These are phyloP conservation scores for Capromys pilorides DNA, from an alignment of 2,797 vertebrate species.

Conservation along the genomic window DNA sequence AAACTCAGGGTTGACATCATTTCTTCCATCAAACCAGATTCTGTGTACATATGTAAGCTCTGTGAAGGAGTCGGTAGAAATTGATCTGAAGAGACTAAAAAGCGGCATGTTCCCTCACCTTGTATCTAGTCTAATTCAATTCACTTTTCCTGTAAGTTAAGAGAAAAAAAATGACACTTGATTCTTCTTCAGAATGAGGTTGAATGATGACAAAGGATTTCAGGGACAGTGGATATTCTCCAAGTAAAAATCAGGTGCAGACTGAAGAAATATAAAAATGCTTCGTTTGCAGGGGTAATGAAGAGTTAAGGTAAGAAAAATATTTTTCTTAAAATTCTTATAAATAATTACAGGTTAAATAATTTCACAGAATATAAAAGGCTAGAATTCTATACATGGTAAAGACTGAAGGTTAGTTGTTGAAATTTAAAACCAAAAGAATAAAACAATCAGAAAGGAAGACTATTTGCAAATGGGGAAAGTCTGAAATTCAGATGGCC, in stretches of 20 bases:
- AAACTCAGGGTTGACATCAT: neutral
- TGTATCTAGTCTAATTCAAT: neutral
- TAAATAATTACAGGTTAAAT: neutral
- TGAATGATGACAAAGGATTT: neutral
- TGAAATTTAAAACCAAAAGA: neutral
- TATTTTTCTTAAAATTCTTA: neutral
- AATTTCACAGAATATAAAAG: neutral
- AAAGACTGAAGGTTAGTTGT: neutral
- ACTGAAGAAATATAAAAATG: neutral
- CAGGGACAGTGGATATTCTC: neutral
- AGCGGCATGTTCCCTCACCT: neutral
- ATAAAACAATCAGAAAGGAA: neutral
- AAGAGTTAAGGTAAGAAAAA: neutral
- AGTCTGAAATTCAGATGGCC: neutral
- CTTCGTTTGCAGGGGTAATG: neutral
- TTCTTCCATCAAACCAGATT: neutral
- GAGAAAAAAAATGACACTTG: constrained; percentile 29
- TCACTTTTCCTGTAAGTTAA: constrained; percentile 41
- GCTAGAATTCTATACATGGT: neutral
- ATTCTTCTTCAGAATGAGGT: neutral
- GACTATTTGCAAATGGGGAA: neutral
- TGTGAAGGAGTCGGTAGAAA: constrained; percentile 8
- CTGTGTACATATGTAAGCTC: neutral
- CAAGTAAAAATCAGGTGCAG: neutral
- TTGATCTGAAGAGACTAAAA: neutral